Percentiles rank a stretch among this genome's conserved stretches.
phyloP scores from a whole-genome alignment of 2,888 invertebrate genomes.

The Anorthoa munda region DNA sequence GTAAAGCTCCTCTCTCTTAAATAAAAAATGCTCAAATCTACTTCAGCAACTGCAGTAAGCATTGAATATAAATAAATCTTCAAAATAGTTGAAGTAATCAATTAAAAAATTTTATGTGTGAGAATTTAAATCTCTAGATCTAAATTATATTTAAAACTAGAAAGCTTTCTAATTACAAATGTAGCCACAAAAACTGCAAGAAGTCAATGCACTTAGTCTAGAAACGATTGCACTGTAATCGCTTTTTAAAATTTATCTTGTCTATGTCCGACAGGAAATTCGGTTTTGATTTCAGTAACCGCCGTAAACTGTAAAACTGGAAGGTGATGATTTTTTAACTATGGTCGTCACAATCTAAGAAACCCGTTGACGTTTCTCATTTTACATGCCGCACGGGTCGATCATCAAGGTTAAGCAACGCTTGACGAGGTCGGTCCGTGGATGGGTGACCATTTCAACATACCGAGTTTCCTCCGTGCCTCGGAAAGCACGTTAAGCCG shows the following conservation, averaged over 20 bases:
- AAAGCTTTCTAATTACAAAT: slow-evolving; percentile 22
- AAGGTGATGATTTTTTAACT: background rate
- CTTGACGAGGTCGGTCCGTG: too few relatives aligned
- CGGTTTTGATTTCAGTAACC: slow-evolving; percentile 4
- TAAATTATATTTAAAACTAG: slow-evolving; percentile 18
- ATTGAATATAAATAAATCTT: background rate
- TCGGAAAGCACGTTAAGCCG: too few relatives aligned
- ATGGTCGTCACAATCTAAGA: too few relatives aligned
- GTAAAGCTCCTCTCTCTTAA: too few relatives aligned
- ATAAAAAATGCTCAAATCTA: too few relatives aligned
- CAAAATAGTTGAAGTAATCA: background rate
- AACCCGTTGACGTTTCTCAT: too few relatives aligned
- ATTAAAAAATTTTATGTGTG: background rate
- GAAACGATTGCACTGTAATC: slow-evolving; percentile 3
- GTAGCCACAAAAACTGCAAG: slow-evolving; percentile 17
- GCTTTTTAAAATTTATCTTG: slow-evolving; percentile 16
- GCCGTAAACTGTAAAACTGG: background rate
- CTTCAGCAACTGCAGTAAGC: too few relatives aligned
- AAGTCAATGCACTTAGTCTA: slow-evolving; percentile 10
- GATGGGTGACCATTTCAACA: too few relatives aligned
- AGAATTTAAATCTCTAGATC: background rate
- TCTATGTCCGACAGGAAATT: slow-evolving; percentile 9
- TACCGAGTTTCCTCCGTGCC: too few relatives aligned
- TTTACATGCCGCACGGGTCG: too few relatives aligned
- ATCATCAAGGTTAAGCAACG: too few relatives aligned